Evolutionary conservation across 2,113 vertebrate species (phyloP).

Genomic region (Geococcyx californianus): DNA sequence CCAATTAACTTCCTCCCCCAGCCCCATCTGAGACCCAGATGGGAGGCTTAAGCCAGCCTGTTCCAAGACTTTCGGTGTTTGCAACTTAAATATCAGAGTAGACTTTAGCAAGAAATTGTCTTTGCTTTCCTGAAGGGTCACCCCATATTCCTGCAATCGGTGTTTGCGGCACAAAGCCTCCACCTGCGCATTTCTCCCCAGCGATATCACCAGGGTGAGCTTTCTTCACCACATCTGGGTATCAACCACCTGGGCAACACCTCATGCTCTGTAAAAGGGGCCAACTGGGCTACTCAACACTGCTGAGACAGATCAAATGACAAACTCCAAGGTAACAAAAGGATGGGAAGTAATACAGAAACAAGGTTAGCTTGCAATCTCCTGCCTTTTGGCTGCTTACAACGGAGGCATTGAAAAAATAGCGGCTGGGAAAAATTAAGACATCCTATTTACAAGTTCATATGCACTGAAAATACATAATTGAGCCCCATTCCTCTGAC

Average conservation of each 20-base stretch:
- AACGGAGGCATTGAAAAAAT: not conserved
- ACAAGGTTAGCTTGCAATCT: not conserved
- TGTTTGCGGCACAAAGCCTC: not conserved
- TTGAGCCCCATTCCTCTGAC: not conserved
- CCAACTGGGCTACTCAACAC: not conserved
- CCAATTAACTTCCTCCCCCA: not conserved
- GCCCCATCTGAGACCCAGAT: constrained; percentile 10
- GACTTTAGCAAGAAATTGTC: accelerated
- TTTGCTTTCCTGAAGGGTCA: not conserved
- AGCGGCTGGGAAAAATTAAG: not conserved
- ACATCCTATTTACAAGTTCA: constrained; percentile 47
- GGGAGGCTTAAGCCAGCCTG: not conserved
- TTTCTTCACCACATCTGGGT: not conserved
- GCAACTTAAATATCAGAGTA: not conserved
- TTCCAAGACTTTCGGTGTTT: not conserved
- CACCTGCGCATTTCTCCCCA: accelerated
- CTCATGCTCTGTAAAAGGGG: not conserved
- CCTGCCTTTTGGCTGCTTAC: not conserved
- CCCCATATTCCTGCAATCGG: accelerated
- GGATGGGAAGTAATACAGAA: not conserved
- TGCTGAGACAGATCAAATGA: not conserved
- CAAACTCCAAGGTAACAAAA: not conserved
- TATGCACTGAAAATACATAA: constrained; percentile 3
- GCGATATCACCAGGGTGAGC: not conserved
- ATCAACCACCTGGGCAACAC: not conserved